Conservation (phyloP, 2,797 vertebrate genomes). For the Moxostoma hubbsi region DNA sequence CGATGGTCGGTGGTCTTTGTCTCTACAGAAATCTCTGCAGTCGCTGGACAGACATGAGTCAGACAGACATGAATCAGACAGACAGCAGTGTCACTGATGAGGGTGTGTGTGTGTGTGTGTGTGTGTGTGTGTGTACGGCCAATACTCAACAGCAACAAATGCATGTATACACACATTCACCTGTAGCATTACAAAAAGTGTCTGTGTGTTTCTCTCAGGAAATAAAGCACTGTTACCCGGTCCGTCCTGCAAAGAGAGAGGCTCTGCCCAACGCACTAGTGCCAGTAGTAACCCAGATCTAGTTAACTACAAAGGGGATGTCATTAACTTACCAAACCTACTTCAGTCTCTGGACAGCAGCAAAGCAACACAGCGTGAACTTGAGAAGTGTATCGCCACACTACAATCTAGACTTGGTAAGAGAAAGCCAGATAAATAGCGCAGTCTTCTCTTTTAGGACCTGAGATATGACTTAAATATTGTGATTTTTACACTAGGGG, state of each 20-base stretch:
- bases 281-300: slow-evolving; percentile 65
- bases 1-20: slow-evolving; percentile 71
- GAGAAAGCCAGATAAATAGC: not conserved
- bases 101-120: slow-evolving; percentile 60
- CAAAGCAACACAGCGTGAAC: slow-evolving; percentile 67
- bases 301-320: slow-evolving; percentile 63
- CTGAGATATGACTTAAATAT: no score
- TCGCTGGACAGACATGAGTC: slow-evolving; percentile 64
- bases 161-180: not conserved
- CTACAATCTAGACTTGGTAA: slow-evolving; percentile 74
- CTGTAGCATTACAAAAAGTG: not conserved
- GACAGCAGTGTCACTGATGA: slow-evolving; percentile 59
- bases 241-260: slow-evolving; percentile 13
- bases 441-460: no score
- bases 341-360: slow-evolving; percentile 71
- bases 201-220: slow-evolving; percentile 55
- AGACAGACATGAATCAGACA: slow-evolving; percentile 16
- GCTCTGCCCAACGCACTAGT: slow-evolving; percentile 34
- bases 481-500: no score
- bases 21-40: slow-evolving; percentile 74
- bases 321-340: slow-evolving; percentile 69
- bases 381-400: slow-evolving; percentile 70
- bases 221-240: slow-evolving; percentile 67
- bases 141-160: not conserved
- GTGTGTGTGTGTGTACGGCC: slow-evolving; percentile 61